Conservation (phyloP, 2,888 invertebrate species). For the Dynastes tityus region DNA sequence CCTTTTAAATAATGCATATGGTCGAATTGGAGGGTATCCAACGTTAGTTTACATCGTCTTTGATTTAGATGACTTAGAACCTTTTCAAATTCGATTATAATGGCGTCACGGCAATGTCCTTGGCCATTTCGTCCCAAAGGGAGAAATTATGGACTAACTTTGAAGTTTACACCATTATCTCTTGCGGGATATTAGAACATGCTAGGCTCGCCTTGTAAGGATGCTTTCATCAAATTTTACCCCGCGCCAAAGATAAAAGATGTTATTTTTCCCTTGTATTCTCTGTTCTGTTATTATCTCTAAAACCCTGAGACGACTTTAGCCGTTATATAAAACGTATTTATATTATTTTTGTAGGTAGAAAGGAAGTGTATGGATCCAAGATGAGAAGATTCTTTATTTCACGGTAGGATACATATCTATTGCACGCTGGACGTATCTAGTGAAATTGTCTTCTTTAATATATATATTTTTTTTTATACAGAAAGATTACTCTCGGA, state of each 20-base stretch:
- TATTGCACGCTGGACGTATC: constrained; percentile 22
- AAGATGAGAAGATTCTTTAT: constrained; percentile 12
- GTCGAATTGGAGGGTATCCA: no score
- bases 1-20: no score
- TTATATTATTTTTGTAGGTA: not conserved
- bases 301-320: not conserved
- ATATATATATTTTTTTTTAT: no score
- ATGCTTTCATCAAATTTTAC: constrained; percentile 40
- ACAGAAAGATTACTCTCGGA: no score
- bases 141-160: constrained; percentile 53
- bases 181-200: constrained; percentile 16
- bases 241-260: constrained; percentile 39
- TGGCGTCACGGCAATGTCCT: no score
- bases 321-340: not conserved
- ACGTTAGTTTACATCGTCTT: no score
- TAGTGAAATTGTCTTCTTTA: constrained; percentile 24
- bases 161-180: constrained; percentile 49
- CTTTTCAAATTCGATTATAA: no score
- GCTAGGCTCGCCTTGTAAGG: constrained; percentile 12
- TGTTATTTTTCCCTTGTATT: constrained; percentile 25
- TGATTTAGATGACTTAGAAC: no score
- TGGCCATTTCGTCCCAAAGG: constrained; percentile 16
- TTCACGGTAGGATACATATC: constrained; percentile 39
- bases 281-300: not conserved
- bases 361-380: not conserved